Evolutionary conservation across 2,888 invertebrate genomes (phyloP).

Genomic region (Neoitamus cyanurus): DNA sequence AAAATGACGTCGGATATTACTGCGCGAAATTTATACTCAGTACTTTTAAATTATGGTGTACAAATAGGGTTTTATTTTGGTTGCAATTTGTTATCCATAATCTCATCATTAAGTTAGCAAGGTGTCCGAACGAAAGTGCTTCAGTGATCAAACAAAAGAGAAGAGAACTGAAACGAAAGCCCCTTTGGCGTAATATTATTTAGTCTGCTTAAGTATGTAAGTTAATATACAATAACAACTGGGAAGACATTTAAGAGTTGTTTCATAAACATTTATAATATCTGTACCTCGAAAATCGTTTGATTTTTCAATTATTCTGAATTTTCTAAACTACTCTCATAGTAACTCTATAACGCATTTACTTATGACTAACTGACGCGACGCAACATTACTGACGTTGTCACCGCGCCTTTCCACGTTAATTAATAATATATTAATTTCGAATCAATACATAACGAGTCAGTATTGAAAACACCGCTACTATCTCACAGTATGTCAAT

Average conservation of each 20-base stretch:
- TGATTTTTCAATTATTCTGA: slow-evolving; percentile 46
- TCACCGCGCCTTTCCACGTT: not conserved
- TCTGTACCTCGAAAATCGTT: slow-evolving; percentile 31
- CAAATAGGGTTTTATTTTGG: not conserved
- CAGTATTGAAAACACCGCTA: not conserved
- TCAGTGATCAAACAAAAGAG: not conserved
- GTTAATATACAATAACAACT: slow-evolving; percentile 46
- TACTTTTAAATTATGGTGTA: not conserved
- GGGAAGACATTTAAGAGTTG: slow-evolving; percentile 50
- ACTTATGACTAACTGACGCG: slow-evolving; percentile 41
- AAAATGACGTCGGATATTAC: not conserved
- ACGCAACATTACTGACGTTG: slow-evolving; percentile 7
- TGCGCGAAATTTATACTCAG: not conserved
- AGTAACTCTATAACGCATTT: slow-evolving; percentile 43
- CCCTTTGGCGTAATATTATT: not conserved
- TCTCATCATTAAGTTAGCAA: not conserved
- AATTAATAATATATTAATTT: slow-evolving; percentile 44
- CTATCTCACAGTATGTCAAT: slow-evolving; percentile 40
- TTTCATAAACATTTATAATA: slow-evolving; percentile 31
- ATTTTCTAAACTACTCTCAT: slow-evolving; percentile 13
- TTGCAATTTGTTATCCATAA: not conserved
- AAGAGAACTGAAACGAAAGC: not conserved
- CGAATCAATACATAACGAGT: slow-evolving; percentile 45
- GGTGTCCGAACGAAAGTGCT: not conserved
- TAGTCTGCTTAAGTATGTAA: slow-evolving; percentile 27